Conservation (phyloP, 92 coral and sea anemone species). For the Epizoanthus scotinus region DNA sequence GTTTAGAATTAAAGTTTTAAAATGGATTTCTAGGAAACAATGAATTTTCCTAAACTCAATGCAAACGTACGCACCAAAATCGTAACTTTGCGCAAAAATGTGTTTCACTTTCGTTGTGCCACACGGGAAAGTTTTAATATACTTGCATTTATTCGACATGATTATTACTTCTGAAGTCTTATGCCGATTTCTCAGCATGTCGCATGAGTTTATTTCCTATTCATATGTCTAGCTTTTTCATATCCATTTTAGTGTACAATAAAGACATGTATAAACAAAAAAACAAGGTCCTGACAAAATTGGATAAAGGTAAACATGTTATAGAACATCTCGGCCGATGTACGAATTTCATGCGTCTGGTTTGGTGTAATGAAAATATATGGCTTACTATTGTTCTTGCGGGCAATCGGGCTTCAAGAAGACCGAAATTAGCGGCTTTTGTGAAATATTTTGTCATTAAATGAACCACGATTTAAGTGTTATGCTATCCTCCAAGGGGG, state of each 20-base stretch:
- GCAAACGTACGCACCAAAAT: neutral
- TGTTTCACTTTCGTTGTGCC: too few species aligned
- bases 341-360: too few species aligned
- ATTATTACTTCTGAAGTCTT: slow-evolving; percentile 34
- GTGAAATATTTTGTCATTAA: neutral
- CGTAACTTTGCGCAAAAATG: too few species aligned
- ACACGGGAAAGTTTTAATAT: neutral
- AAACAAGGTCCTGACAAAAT: slow-evolving; percentile 20
- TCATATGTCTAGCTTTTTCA: slow-evolving; percentile 14
- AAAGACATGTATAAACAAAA: neutral
- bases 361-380: neutral
- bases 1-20: slow-evolving; percentile 36
- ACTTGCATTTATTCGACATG: neutral
- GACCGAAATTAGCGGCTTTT: slow-evolving; percentile 7
- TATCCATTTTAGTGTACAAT: neutral
- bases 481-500: slow-evolving; percentile 19
- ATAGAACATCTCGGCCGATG: neutral
- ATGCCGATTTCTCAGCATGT: slow-evolving; percentile 34
- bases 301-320: slow-evolving; percentile 1
- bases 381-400: neutral
- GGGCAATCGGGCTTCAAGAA: neutral
- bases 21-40: slow-evolving; percentile 34
- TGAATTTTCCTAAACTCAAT: neutral
- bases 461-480: slow-evolving; percentile 6
- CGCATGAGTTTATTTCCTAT: neutral